Base-by-base conservation (phyloP, 2,113 vertebrate genomes). In the Heterotis niloticus region DNA sequence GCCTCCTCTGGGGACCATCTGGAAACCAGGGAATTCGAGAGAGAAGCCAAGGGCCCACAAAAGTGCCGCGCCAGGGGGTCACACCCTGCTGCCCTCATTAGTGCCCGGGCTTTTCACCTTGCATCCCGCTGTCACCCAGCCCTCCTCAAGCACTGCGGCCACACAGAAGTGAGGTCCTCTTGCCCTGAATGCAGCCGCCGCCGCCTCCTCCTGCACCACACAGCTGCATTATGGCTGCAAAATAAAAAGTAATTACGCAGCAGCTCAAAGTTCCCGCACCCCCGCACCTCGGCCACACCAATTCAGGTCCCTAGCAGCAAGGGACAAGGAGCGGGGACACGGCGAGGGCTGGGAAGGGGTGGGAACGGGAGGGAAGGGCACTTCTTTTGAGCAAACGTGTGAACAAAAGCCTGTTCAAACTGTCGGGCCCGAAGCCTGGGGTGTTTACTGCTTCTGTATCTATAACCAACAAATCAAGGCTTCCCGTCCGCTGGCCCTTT, bases 381-480 rank as follows among this genome's bases (percentile, higher is more conserved):
- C 79, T 81, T 83, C 87, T 88, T 89, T 92, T 89, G 85, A 91
- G 85, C 68, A 69, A 86, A 91, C 62, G 90, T 91, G 92, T 91
- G 88, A 93, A 93, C 91, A 92, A 93, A 91, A 89, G 88, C 85
- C 78, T 78, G 83, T 84, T 87, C 85, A 90, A 92, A 90, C 71
- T 91, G 90, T 90, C 85, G 78, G 86, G 78, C 82, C 83, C 28
- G 76, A 80, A 86, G 87, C 87, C 88, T 79, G 24, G 88, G 89
- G 90, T 92, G 89, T 90, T 92, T 87, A 87, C 87, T 51, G 85
- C 86, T 90, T 91, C 92, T 88, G 91, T 92, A 93, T 93, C 91
- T 92, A 90, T 92, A 88, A 91, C 92, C 88, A 91, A 89, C 89
- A 90, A 89, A 91, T 91, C 88, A 88, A 86, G 76, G 70, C 81